Evolutionary conservation across 1,140 invertebrate species (phyloP).

Genomic region (Luehdorfia chinensis): DNA sequence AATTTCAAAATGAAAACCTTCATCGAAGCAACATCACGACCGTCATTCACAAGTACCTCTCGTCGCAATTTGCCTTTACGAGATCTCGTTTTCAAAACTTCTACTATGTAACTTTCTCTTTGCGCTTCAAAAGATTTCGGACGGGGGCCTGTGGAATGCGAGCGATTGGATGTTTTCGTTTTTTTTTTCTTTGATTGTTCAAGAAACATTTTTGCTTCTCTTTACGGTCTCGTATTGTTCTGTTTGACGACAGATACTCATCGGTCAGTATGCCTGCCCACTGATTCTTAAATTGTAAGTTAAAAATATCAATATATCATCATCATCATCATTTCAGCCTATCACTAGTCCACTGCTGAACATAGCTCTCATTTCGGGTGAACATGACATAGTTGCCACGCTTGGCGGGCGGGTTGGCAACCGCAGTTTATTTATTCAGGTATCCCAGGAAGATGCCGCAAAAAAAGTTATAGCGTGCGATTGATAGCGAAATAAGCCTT

Average conservation of each 20-base stretch:
- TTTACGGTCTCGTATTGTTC: neutral
- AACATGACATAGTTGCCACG: too few species aligned
- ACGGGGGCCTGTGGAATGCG: neutral
- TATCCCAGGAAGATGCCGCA: too few species aligned
- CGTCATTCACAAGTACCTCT: slow-evolving; percentile 11
- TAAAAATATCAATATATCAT: too few species aligned
- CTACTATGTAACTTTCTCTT: slow-evolving; percentile 10
- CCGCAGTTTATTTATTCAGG: too few species aligned
- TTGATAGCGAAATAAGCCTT: too few species aligned
- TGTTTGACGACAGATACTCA: neutral
- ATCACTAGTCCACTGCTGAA: too few species aligned
- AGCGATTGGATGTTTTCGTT: neutral
- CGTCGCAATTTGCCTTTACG: slow-evolving; percentile 12
- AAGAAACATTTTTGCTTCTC: neutral
- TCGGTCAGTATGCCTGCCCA: too few species aligned
- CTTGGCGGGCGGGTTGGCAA: too few species aligned
- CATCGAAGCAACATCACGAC: neutral
- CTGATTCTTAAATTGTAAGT: too few species aligned
- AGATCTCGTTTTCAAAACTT: slow-evolving; percentile 13
- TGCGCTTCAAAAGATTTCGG: neutral
- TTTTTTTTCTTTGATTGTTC: neutral
- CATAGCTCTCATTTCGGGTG: too few species aligned
- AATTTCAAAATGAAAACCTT: neutral
- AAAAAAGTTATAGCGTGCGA: too few species aligned
- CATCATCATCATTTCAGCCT: too few species aligned